Evolutionary conservation across 2,797 vertebrate genomes (phyloP).

Genomic region (Acanthiza pusilla): DNA sequence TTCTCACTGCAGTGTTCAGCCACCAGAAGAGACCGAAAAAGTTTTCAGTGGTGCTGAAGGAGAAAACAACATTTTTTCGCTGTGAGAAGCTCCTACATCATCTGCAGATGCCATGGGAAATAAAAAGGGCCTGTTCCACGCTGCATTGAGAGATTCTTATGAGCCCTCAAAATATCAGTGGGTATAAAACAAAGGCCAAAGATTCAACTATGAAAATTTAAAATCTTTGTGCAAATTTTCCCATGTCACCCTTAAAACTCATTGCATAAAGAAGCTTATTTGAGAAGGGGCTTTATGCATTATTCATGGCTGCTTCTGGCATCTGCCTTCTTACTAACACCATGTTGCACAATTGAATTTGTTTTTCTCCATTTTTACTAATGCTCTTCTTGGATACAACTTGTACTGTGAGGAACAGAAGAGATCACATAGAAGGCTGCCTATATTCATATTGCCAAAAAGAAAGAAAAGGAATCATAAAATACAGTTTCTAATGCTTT

Average conservation of each 20-base stretch:
- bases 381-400: not conserved
- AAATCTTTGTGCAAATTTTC: not conserved
- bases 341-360: not conserved
- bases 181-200: not conserved
- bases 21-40: not conserved
- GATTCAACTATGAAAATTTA: not conserved
- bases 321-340: not conserved
- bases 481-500: not conserved
- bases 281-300: not conserved
- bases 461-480: not conserved
- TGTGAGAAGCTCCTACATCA: conserved; percentile 20
- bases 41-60: conserved; percentile 33
- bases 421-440: not conserved
- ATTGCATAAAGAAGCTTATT: not conserved
- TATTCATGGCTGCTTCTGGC: not conserved
- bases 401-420: not conserved
- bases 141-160: not conserved
- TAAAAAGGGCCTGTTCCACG: not conserved
- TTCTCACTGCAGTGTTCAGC: conserved; percentile 44
- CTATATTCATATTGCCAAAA: not conserved
- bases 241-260: not conserved
- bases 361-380: not conserved
- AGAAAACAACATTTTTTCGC: conserved; percentile 59
- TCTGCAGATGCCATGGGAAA: not conserved
- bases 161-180: not conserved